Conservation (phyloP, 2,888 invertebrate genomes). For the Brachypterus glaber region DNA sequence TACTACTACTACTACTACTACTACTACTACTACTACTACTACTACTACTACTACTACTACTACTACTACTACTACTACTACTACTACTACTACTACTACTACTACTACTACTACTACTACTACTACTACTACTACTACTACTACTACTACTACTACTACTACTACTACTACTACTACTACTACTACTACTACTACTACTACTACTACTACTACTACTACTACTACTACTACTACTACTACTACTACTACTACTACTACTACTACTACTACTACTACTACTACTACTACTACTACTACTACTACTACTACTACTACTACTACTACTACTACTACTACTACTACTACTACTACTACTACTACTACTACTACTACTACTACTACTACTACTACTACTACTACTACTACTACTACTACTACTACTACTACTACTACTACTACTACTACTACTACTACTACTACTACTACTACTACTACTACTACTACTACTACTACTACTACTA, state of each 20-base stretch:
- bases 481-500: constrained; percentile 2
- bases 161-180: constrained; percentile 2
- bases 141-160: constrained; percentile 2
- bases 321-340: constrained; percentile 2
- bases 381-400: constrained; percentile 2
- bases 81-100: constrained; percentile 2
- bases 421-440: constrained; percentile 2
- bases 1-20: constrained; percentile 2
- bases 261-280: constrained; percentile 2
- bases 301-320: constrained; percentile 2
- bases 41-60: constrained; percentile 2
- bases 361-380: constrained; percentile 2
- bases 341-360: constrained; percentile 2
- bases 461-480: constrained; percentile 2
- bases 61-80: constrained; percentile 2
- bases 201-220: constrained; percentile 2
- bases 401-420: constrained; percentile 2
- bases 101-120: constrained; percentile 2
- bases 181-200: constrained; percentile 2
- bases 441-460: constrained; percentile 2
- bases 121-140: constrained; percentile 2
- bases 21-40: constrained; percentile 2
- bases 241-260: constrained; percentile 2
- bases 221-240: constrained; percentile 2
- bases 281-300: constrained; percentile 2